phyloP scores from a whole-genome alignment of 35 echinoderm and acorn worm species.

The Acanthaster planci region DNA sequence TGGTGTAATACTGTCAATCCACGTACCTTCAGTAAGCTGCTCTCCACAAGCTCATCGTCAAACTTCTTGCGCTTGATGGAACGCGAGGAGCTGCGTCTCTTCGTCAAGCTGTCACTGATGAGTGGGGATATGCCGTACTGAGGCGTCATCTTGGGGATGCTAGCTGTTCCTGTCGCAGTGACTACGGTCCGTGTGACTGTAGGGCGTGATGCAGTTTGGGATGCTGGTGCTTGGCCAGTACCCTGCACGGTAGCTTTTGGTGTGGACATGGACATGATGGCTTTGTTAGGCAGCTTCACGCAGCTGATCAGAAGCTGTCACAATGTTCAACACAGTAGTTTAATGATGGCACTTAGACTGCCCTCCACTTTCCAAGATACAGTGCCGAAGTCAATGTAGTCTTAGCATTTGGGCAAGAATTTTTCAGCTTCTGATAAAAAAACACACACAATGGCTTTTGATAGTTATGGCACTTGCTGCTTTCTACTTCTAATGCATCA shows the following conservation, averaged over 20 bases:
- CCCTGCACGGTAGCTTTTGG: not conserved
- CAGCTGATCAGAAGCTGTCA: no score
- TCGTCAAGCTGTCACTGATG: constrained; percentile 55
- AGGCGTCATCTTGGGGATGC: constrained; percentile 1
- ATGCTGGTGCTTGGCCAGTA: not conserved
- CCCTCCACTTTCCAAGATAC: no score
- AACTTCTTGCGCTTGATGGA: constrained; percentile 97
- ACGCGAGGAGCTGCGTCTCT: constrained; percentile 88
- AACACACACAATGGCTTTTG: no score
- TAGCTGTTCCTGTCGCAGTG: not conserved
- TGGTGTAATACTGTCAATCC: not conserved
- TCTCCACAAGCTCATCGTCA: constrained; percentile 98
- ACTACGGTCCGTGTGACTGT: not conserved
- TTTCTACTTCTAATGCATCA: no score
- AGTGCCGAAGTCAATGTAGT: no score
- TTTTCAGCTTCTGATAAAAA: no score
- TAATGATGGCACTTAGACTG: no score
- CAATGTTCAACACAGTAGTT: no score
- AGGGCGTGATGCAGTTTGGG: not conserved
- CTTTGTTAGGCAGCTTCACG: not conserved
- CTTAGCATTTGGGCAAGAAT: no score
- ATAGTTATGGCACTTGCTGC: no score
- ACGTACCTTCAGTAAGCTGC: constrained; percentile 75
- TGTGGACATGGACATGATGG: not conserved
- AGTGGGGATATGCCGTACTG: constrained; percentile 9